Base-by-base conservation (phyloP, 2,113 vertebrate species). In the Marcusenius ussheri region DNA sequence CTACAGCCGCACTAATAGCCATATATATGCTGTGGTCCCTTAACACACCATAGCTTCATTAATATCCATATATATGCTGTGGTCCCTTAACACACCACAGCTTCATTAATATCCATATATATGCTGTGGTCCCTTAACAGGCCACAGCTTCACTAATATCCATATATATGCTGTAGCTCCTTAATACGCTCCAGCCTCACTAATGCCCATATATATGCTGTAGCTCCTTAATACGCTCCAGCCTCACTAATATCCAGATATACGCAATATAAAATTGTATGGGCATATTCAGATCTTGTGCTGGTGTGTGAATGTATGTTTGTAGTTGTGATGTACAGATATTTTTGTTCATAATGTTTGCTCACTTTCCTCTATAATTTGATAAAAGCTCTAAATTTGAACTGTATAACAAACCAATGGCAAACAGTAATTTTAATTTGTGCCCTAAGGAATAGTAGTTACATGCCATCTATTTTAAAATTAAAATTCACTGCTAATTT, bases 401-500 rank as follows among this genome's bases (percentile, higher is more conserved):
- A 47, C 27, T 84, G 89, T 84, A 51, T 89, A 27, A 77, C 47
- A 31, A 74, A n/a, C n/a, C 17, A n/a, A 50, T 89, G 31, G 21
- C 77, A n/a, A 27, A 27, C 39, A 35, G 39, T 62, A 45, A 89
- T 56, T 89, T 89, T 84, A 58, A 21, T n/a, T 89, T 89, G 45
- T 89, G 80, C 89, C 39, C 35, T 80, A 84, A 56, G 89, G 46
- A 83, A 56, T 21, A 17, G 74, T 45, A 83, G 50, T 42, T 77
- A 51, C 49, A 83, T 83, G 50, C 46, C 77, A 89, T 24, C 47
- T 70, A 89, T 89, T 89, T 89, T 89, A 51, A 83, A 70, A 70
- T 70, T 70, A 70, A 70, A 89, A 83, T 53, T 53, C 35, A 39
- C 50, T 84, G 35, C 49, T 83, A 58, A 89, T 84, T 84, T 49